These are phyloP conservation scores for Anguilla japonica DNA, from an alignment of 2,113 vertebrate species.

Conservation along the genomic window DNA sequence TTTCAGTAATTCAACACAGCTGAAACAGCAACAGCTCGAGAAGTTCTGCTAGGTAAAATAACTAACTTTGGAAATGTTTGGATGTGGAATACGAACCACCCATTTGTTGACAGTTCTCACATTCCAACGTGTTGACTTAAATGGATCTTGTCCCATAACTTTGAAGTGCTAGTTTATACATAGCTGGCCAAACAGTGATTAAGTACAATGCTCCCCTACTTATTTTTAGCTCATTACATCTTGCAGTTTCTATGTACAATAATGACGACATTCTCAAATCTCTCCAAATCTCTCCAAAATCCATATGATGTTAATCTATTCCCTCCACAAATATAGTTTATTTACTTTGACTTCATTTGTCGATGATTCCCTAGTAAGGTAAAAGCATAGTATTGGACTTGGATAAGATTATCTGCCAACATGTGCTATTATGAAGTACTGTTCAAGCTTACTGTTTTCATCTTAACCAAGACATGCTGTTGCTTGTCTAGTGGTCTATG, in stretches of 20 bases:
- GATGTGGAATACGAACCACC: background rate
- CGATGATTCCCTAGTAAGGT: background rate
- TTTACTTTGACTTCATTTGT: conserved; percentile 15
- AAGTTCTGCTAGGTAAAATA: background rate
- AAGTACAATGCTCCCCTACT: conserved; percentile 56
- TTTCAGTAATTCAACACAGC: background rate
- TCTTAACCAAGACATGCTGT: background rate
- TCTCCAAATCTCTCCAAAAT: conserved; percentile 17
- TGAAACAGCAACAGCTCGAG: background rate
- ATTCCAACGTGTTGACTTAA: conserved; percentile 63
- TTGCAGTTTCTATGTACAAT: conserved; percentile 2
- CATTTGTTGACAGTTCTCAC: conserved; percentile 41
- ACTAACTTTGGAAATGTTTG: background rate
- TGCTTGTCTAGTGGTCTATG: too few relatives aligned
- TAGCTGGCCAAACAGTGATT: conserved; percentile 38
- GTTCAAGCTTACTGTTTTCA: too few relatives aligned
- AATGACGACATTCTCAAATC: conserved; percentile 38
- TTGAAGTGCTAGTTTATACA: conserved; percentile 51
- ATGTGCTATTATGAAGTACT: too few relatives aligned
- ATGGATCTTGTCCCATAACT: conserved; percentile 54
- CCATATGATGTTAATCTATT: conserved; percentile 46
- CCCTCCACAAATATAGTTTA: conserved; percentile 38
- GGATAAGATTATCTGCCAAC: background rate
- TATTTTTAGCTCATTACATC: conserved; percentile 66
- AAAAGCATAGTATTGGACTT: background rate